Conservation (phyloP, 2,113 vertebrate species). For the Oxygymnocypris stewartii region DNA sequence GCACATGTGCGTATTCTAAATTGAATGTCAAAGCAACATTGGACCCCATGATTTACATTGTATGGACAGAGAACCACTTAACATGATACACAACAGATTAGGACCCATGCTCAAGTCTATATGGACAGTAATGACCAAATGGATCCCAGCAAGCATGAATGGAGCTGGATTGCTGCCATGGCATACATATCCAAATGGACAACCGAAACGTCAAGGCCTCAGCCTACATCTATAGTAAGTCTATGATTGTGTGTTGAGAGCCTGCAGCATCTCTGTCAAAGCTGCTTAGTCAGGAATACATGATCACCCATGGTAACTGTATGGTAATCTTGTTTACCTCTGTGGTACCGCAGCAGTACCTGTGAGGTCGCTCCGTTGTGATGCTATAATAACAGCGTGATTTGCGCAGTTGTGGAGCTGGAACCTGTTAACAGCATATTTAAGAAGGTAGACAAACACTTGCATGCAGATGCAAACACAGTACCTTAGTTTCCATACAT, state of each 20-base stretch:
- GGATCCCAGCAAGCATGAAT: neutral
- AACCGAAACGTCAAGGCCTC: neutral
- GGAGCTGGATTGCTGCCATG: neutral
- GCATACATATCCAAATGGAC: neutral
- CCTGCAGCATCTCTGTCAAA: constrained; percentile 8
- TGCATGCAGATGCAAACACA: neutral
- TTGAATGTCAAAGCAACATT: neutral
- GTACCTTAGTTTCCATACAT: neutral
- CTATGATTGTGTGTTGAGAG: neutral
- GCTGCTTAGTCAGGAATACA: neutral
- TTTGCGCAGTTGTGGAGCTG: no score
- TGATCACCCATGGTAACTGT: constrained; percentile 28
- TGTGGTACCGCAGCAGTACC: neutral
- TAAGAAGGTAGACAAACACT: neutral
- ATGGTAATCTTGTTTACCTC: constrained; percentile 20
- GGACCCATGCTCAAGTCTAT: neutral
- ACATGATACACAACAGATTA: neutral
- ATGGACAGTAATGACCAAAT: neutral
- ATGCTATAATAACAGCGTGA: constrained; percentile 20
- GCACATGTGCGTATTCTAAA: neutral
- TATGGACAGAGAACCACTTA: neutral
- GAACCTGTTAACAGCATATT: neutral
- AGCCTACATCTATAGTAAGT: neutral
- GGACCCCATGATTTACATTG: neutral
- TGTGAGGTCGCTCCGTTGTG: neutral